Evolutionary conservation across 2,888 invertebrate genomes (phyloP).

Genomic region (Drosophila histrio): DNA sequence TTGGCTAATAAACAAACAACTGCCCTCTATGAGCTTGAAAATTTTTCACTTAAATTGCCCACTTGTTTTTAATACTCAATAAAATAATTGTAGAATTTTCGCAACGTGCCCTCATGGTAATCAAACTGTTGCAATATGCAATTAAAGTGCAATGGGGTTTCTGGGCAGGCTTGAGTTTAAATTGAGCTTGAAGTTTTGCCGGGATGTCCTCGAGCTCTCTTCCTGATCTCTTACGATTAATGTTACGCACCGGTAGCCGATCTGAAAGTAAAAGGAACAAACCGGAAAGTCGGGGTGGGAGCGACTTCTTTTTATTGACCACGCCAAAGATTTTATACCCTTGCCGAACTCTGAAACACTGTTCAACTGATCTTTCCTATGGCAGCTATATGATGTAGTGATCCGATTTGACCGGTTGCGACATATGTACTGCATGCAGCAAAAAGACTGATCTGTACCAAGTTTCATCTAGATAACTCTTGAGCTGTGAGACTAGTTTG

Average conservation of each 20-base stretch:
- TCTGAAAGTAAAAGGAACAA: constrained; percentile 38
- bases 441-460: too few relatives aligned
- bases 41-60: constrained; percentile 47
- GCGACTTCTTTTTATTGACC: too few relatives aligned
- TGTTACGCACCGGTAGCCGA: neutral
- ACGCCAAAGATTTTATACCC: too few relatives aligned
- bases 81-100: constrained; percentile 55
- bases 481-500: too few relatives aligned
- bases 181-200: neutral
- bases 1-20: constrained; percentile 43
- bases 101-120: constrained; percentile 19
- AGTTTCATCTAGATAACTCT: too few relatives aligned
- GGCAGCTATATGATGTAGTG: too few relatives aligned
- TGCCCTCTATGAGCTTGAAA: constrained; percentile 53
- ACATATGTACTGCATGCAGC: too few relatives aligned
- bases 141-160: neutral
- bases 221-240: neutral
- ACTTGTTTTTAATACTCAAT: constrained; percentile 8
- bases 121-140: neutral
- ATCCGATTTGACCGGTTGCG: too few relatives aligned
- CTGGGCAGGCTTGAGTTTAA: neutral
- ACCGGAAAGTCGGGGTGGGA: too few relatives aligned
- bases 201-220: neutral
- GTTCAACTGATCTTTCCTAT: too few relatives aligned
- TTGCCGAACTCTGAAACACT: too few relatives aligned